Evolutionary conservation across 2,797 vertebrate genomes (phyloP).

Genomic region (Triplophysa bombifrons): DNA sequence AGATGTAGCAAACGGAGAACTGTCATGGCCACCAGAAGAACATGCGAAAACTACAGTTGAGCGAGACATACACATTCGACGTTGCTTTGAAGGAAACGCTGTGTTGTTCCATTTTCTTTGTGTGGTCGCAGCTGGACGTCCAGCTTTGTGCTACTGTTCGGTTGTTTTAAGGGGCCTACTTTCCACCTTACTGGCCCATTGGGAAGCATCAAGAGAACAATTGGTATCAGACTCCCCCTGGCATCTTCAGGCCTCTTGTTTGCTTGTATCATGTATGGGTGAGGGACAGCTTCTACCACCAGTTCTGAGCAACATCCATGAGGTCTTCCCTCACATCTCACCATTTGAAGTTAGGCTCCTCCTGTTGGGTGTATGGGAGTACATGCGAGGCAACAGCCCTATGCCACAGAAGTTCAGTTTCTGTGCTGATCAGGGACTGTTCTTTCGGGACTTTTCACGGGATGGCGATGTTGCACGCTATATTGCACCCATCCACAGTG

Average conservation of each 20-base stretch:
- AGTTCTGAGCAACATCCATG: conserved; percentile 87
- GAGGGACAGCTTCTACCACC: conserved; percentile 91
- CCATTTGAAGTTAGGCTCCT: conserved; percentile 92
- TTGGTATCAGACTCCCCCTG: conserved; percentile 82
- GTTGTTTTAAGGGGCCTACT: conserved; percentile 88
- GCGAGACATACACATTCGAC: conserved; percentile 89
- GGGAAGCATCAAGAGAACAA: conserved; percentile 85
- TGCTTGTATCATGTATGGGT: conserved; percentile 90
- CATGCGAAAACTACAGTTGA: conserved; percentile 85
- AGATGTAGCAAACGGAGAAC: conserved; percentile 87
- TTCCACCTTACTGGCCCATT: conserved; percentile 86
- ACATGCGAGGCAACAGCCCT: conserved; percentile 88
- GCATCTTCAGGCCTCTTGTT: conserved; percentile 89
- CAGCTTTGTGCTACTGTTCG: conserved; percentile 92
- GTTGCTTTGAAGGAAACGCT: conserved; percentile 85
- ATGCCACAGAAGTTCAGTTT: conserved; percentile 93
- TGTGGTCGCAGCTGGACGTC: conserved; percentile 85
- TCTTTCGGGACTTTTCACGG: conserved; percentile 87
- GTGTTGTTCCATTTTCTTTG: conserved; percentile 88
- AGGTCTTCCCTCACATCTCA: conserved; percentile 85
- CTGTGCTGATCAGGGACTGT: conserved; percentile 81
- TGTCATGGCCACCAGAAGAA: conserved; percentile 86
- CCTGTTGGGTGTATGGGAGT: conserved; percentile 92
- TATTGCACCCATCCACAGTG: conserved; percentile 88
- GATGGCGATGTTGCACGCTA: conserved; percentile 88